Conservation (phyloP, 2,888 invertebrate genomes). For the Sphaeridia pumilis region DNA sequence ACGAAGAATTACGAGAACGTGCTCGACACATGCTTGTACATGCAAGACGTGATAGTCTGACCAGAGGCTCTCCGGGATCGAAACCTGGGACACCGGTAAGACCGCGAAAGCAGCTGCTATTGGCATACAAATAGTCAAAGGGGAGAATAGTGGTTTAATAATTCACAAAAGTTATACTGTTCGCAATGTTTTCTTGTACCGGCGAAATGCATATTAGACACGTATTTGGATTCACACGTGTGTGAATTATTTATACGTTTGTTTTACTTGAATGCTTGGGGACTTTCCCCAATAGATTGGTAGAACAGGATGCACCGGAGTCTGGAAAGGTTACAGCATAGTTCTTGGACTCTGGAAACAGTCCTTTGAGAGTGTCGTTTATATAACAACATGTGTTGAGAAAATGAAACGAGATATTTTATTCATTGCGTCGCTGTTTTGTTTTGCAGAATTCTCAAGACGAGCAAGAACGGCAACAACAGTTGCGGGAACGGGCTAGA, state of each 20-base stretch:
- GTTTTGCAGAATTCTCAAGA: slow-evolving; percentile 41
- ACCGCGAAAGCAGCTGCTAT: slow-evolving; percentile 3
- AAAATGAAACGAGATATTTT: slow-evolving; percentile 5
- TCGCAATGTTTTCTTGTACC: not conserved
- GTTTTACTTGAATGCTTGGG: not conserved
- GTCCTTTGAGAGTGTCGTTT: not conserved
- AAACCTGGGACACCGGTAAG: slow-evolving; percentile 34
- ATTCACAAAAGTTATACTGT: not conserved
- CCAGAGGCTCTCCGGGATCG: slow-evolving; percentile 32
- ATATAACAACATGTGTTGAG: not conserved
- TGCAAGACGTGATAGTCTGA: slow-evolving; percentile 53
- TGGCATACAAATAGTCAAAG: not conserved
- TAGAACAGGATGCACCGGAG: too few relatives aligned
- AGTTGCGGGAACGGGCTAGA: slow-evolving; percentile 75
- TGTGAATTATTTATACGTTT: not conserved
- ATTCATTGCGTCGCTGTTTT: not conserved
- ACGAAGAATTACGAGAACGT: slow-evolving; percentile 72
- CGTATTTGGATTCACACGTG: not conserved
- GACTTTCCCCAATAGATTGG: too few relatives aligned
- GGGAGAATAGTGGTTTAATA: not conserved
- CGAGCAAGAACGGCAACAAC: slow-evolving; percentile 75
- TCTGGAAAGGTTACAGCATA: too few relatives aligned
- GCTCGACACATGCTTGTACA: slow-evolving; percentile 66
- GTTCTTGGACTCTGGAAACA: too few relatives aligned
- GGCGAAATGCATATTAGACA: not conserved